Conservation (phyloP, 2,113 vertebrate species). For the Mirza zaza region DNA sequence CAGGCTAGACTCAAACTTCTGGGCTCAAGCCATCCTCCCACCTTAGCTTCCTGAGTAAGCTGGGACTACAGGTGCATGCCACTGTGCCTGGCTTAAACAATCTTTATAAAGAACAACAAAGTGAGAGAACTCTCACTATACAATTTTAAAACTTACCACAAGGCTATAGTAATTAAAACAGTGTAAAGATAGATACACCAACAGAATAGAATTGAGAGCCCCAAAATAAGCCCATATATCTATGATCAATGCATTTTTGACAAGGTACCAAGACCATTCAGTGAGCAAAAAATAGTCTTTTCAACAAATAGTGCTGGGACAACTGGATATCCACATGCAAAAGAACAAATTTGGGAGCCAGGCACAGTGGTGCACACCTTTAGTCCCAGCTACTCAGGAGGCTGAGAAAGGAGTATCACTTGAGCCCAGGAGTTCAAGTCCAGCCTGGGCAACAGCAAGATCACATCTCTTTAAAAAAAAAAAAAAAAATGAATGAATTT, state of each 20-base stretch:
- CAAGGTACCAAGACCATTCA: background rate
- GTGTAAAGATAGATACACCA: background rate
- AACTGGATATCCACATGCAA: slow-evolving; percentile 15
- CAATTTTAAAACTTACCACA: slow-evolving; percentile 47
- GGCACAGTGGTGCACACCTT: background rate
- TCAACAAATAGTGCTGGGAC: slow-evolving; percentile 37
- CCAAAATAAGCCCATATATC: background rate
- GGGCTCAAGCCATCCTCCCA: background rate
- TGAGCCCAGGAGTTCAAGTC: background rate
- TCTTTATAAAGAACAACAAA: slow-evolving; percentile 19
- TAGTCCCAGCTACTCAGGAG: background rate
- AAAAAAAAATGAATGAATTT: no score
- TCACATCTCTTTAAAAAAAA: background rate
- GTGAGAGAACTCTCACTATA: background rate
- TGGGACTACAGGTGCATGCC: background rate
- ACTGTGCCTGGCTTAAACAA: background rate
- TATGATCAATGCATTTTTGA: slow-evolving; percentile 38
- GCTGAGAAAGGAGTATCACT: background rate
- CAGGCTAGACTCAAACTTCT: background rate
- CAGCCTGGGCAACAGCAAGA: background rate
- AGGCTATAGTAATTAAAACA: slow-evolving; percentile 28
- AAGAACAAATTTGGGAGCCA: background rate
- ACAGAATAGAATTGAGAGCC: background rate
- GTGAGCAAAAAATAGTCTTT: slow-evolving; percentile 25
- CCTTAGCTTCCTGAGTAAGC: background rate